Percentiles rank a stretch among this genome's conserved stretches.
Evolutionary conservation across 2,888 invertebrate species (phyloP).

Genomic region (Ptychoptera albimana): DNA sequence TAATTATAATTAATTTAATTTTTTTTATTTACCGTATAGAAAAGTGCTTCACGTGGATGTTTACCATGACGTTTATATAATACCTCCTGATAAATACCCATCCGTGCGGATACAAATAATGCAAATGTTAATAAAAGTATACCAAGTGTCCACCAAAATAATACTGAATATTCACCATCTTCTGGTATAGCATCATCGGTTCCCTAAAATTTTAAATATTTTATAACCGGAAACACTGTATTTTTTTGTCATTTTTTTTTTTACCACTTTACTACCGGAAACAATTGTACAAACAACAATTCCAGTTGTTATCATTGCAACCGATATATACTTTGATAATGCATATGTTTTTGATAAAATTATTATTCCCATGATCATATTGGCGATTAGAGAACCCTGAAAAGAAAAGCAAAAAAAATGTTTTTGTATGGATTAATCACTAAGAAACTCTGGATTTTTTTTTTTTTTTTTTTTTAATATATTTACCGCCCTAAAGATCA

Average conservation of each 20-base stretch:
- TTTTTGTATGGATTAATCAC: too few relatives aligned
- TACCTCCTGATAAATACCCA: slow-evolving; percentile 91
- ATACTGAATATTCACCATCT: slow-evolving; percentile 19
- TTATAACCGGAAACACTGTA: neutral
- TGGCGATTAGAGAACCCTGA: slow-evolving; percentile 88
- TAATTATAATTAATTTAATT: slow-evolving; percentile 2
- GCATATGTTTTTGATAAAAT: slow-evolving; percentile 73
- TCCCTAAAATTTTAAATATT: slow-evolving; percentile 17
- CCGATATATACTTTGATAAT: slow-evolving; percentile 74
- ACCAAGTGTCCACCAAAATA: slow-evolving; percentile 52
- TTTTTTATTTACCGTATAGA: slow-evolving; percentile 47
- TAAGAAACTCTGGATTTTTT: too few relatives aligned
- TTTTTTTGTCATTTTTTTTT: slow-evolving; percentile 7
- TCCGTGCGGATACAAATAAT: slow-evolving; percentile 79
- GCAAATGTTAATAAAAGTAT: slow-evolving; percentile 73
- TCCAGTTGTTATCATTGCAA: slow-evolving; percentile 84
- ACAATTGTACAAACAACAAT: slow-evolving; percentile 82
- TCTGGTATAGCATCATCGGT: slow-evolving; percentile 43
- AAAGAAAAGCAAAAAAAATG: too few relatives aligned
- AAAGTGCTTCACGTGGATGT: slow-evolving; percentile 77
- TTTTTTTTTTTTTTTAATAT: too few relatives aligned
- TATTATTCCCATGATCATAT: slow-evolving; percentile 87
- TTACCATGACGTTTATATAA: slow-evolving; percentile 75
- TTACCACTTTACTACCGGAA: slow-evolving; percentile 52
- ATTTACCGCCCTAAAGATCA: slow-evolving; percentile 93